Percentiles rank a stretch among this genome's conserved stretches.
These are phyloP conservation scores for Zeugodacus cucurbitae DNA, from an alignment of 1,140 invertebrate species.

Conservation along the genomic window DNA sequence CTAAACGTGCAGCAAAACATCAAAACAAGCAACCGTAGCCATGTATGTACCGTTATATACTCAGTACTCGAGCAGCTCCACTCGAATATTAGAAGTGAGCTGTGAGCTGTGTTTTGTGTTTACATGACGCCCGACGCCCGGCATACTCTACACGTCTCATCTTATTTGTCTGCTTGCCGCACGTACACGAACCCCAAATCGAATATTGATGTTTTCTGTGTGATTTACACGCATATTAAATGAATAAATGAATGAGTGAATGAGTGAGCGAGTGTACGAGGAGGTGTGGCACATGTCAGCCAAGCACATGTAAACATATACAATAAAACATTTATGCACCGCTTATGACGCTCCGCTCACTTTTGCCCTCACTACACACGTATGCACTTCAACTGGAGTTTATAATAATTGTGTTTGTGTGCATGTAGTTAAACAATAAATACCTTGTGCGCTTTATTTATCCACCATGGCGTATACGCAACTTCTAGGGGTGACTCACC, in stretches of 20 bases:
- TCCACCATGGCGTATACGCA: neutral
- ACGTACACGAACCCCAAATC: slow-evolving; percentile 4
- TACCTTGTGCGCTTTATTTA: neutral
- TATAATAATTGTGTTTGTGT: neutral
- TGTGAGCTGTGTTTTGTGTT: neutral
- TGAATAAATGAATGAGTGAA: neutral
- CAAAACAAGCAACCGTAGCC: neutral
- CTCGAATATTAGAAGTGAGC: neutral
- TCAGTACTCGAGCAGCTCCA: neutral
- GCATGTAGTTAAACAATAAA: neutral
- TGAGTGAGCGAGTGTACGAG: neutral
- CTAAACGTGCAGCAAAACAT: neutral
- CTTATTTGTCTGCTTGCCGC: neutral
- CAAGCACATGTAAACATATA: neutral
- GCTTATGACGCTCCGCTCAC: neutral
- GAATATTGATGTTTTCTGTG: slow-evolving; percentile 27
- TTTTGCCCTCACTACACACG: neutral
- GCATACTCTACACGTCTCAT: neutral
- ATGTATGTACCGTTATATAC: neutral
- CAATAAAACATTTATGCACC: neutral
- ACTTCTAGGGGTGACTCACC: neutral
- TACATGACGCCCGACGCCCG: neutral
- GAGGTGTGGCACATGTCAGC: neutral
- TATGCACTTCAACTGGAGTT: neutral
- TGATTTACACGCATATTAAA: slow-evolving; percentile 31